Conservation (phyloP, 1,140 invertebrate genomes). For the Hyles euphorbiae region DNA sequence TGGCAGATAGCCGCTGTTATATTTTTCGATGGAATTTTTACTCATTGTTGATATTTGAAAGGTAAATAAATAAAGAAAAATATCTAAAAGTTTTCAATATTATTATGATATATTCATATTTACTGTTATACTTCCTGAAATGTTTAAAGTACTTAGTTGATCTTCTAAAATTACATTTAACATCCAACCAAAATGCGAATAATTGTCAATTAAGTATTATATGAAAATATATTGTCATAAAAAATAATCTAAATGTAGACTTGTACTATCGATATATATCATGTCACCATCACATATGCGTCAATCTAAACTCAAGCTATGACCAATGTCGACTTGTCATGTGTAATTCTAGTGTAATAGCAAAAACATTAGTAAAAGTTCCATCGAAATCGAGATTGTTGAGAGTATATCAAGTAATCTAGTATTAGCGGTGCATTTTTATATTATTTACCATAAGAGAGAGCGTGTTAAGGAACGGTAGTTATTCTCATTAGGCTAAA, state of each 20-base stretch:
- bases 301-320: no score
- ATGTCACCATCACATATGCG: no score
- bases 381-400: conserved; percentile 31
- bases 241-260: no score
- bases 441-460: conserved; percentile 35
- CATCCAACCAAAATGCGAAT: no score
- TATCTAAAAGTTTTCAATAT: not conserved
- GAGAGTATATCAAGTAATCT: conserved; percentile 42
- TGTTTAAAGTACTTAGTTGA: no score
- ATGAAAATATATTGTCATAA: no score
- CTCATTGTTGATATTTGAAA: conserved; percentile 10
- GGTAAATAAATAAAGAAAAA: not conserved
- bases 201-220: no score
- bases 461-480: conserved; percentile 14
- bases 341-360: not conserved
- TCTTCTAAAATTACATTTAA: no score
- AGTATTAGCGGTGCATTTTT: conserved; percentile 66
- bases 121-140: no score
- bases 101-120: no score
- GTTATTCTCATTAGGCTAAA: conserved; percentile 30
- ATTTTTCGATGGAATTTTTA: conserved; percentile 26
- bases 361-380: conserved; percentile 18
- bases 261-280: no score
- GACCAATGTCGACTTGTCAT: no score
- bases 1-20: conserved; percentile 21